These are phyloP conservation scores for Erannis defoliaria DNA, from an alignment of 2,888 invertebrate genomes.

Conservation along the genomic window DNA sequence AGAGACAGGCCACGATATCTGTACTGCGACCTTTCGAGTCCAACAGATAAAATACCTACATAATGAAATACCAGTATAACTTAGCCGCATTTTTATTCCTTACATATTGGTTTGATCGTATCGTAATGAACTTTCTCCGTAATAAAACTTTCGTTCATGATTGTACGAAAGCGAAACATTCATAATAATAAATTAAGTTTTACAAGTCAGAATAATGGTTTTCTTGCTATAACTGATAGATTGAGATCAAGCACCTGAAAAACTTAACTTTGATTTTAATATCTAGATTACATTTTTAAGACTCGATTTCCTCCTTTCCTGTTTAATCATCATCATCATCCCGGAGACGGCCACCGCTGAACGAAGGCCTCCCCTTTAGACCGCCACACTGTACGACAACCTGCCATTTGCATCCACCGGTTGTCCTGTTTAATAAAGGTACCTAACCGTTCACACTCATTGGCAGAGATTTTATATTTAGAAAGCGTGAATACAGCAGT, in stretches of 20 bases:
- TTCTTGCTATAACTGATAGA: slow-evolving; percentile 7
- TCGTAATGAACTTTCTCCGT: slow-evolving; percentile 15
- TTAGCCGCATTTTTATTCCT: not conserved
- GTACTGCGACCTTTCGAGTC: no score
- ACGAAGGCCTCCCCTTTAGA: no score
- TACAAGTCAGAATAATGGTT: slow-evolving; percentile 7
- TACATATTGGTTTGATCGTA: slow-evolving; percentile 4
- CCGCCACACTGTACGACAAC: no score
- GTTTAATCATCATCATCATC: no score
- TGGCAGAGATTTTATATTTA: slow-evolving; percentile 48
- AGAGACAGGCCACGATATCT: no score
- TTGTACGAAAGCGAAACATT: not conserved
- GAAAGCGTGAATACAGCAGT: slow-evolving; percentile 52
- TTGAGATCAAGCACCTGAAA: slow-evolving; percentile 3
- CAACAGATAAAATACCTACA: not conserved
- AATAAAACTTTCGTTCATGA: slow-evolving; percentile 8
- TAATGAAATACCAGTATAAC: no score
- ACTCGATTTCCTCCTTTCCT: slow-evolving; percentile 19
- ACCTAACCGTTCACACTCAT: slow-evolving; percentile 3
- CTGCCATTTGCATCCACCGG: no score
- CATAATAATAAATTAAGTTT: slow-evolving; percentile 9
- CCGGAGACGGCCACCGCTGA: no score
- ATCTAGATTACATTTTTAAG: slow-evolving; percentile 8
- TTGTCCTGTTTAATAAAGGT: slow-evolving; percentile 1
- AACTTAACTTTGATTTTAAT: slow-evolving; percentile 6